Evolutionary conservation across 1,140 invertebrate genomes (phyloP).

Genomic region (Thaumatotibia leucotreta): DNA sequence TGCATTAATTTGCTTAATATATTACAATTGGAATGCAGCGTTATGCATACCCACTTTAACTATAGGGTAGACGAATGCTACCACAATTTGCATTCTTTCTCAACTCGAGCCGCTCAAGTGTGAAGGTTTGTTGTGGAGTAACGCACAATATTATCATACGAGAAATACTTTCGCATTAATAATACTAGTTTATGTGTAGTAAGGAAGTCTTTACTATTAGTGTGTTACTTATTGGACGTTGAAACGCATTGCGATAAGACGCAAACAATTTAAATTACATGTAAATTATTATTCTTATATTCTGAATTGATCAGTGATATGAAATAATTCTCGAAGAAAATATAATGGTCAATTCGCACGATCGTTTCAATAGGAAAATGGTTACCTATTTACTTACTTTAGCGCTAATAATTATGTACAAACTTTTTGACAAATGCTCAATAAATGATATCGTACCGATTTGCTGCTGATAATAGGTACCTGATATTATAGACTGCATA

Average conservation of each 20-base stretch:
- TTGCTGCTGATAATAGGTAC: too few relatives aligned
- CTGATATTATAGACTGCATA: too few relatives aligned
- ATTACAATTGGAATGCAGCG: not conserved
- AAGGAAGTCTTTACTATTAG: not conserved
- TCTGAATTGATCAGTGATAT: too few relatives aligned
- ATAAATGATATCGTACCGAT: too few relatives aligned
- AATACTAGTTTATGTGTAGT: not conserved
- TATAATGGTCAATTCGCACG: too few relatives aligned
- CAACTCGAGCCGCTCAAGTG: not conserved
- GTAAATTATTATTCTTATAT: too few relatives aligned
- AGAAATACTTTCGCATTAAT: not conserved
- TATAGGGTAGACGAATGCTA: not conserved
- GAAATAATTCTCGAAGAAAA: too few relatives aligned
- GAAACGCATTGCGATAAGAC: not conserved
- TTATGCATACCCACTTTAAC: not conserved
- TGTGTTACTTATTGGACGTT: not conserved
- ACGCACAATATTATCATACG: not conserved
- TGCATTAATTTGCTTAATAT: not conserved
- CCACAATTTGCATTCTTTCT: slow-evolving; percentile 1
- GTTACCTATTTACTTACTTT: too few relatives aligned
- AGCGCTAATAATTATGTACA: too few relatives aligned
- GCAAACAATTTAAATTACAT: too few relatives aligned
- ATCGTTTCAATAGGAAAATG: too few relatives aligned
- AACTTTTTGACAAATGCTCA: too few relatives aligned
- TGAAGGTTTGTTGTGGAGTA: slow-evolving; percentile 6